These are phyloP conservation scores for Tinamus guttatus DNA, from an alignment of 2,113 vertebrate genomes.

Conservation along the genomic window DNA sequence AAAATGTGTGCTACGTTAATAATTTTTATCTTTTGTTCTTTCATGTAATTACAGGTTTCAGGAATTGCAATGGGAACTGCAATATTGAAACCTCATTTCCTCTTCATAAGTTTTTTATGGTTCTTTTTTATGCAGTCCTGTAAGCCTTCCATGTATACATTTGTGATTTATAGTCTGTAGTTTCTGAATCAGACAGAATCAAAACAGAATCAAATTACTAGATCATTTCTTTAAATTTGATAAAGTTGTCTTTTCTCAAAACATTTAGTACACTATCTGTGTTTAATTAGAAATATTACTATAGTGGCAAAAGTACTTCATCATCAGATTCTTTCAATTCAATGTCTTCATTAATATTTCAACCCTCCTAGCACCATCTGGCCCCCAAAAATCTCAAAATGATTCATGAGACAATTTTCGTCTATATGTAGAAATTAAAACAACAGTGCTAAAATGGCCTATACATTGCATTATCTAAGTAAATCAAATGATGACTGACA, in stretches of 20 bases:
- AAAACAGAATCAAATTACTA: no score
- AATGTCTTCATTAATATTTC: not conserved
- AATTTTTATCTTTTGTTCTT: not conserved
- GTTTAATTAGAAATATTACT: not conserved
- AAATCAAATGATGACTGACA: not conserved
- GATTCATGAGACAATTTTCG: not conserved
- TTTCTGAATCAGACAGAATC: not conserved
- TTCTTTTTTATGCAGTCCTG: not conserved
- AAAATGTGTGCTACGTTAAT: not conserved
- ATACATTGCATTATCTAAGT: not conserved
- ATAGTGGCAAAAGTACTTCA: not conserved
- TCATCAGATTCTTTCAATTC: not conserved
- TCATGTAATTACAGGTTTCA: not conserved
- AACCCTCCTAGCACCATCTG: not conserved
- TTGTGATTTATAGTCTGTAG: not conserved
- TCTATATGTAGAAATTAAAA: not conserved
- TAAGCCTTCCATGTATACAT: not conserved
- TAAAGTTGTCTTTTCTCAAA: not conserved
- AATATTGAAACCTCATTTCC: not conserved
- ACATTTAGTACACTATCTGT: not conserved
- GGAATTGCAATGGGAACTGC: not conserved
- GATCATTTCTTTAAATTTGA: not conserved
- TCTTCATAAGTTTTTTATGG: not conserved
- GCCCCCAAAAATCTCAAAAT: not conserved
- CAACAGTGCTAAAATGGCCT: not conserved